Evolutionary conservation across 2,888 invertebrate species (phyloP).

Genomic region (Plagodis pulveraria): DNA sequence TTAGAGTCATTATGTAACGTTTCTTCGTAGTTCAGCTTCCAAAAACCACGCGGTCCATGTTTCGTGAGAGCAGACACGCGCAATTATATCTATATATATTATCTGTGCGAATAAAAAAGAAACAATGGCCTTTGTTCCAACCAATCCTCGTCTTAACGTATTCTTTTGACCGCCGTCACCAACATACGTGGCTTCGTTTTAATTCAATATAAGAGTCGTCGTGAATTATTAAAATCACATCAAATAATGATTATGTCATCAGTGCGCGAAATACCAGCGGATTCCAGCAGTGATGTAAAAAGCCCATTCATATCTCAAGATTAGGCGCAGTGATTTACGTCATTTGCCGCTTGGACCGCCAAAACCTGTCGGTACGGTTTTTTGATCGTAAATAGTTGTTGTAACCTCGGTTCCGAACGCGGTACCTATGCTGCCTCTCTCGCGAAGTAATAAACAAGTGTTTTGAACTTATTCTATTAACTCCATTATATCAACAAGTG

Average conservation of each 20-base stretch:
- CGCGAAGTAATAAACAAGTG: constrained; percentile 45
- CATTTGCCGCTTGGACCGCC: constrained; percentile 63
- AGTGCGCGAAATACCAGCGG: constrained; percentile 20
- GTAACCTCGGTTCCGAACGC: constrained; percentile 61
- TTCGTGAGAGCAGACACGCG: constrained; percentile 55
- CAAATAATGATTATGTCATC: constrained; percentile 36
- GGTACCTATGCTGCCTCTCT: constrained; percentile 49
- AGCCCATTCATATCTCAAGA: constrained; percentile 43
- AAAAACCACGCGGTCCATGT: constrained; percentile 44
- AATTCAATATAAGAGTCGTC: constrained; percentile 24
- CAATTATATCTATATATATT: constrained; percentile 51
- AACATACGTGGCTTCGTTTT: constrained; percentile 51
- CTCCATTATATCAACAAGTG: constrained; percentile 54
- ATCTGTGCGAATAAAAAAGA: constrained; percentile 72
- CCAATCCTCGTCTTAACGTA: constrained; percentile 66
- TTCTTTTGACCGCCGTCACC: constrained; percentile 61
- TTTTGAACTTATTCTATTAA: constrained; percentile 37
- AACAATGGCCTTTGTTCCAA: constrained; percentile 80
- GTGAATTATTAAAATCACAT: constrained; percentile 26
- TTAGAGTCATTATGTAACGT: constrained; percentile 54
- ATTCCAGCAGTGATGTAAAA: constrained; percentile 34
- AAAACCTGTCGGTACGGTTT: constrained; percentile 75
- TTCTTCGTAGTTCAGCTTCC: constrained; percentile 50
- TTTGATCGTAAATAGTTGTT: constrained; percentile 71
- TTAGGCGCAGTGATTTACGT: constrained; percentile 67